phyloP scores from a whole-genome alignment of 2,797 vertebrate species.

The Rhinophrynus dorsalis region DNA sequence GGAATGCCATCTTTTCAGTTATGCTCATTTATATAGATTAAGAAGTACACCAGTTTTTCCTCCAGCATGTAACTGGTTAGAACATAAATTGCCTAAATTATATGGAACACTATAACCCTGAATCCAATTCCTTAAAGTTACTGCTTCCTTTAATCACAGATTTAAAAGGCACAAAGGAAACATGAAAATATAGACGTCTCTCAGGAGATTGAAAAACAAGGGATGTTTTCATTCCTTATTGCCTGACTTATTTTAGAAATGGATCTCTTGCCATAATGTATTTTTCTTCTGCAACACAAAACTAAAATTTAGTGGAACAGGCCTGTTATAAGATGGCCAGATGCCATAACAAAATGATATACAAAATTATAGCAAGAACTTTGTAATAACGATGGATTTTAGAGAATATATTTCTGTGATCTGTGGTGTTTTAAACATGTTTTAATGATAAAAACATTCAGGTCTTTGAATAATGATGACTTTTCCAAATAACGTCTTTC shows the following conservation, averaged over 20 bases:
- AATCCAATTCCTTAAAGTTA: conserved; percentile 23
- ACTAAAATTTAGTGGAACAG: conserved; percentile 6
- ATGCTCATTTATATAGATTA: no score
- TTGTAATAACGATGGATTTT: conserved; percentile 32
- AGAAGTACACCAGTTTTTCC: neutral
- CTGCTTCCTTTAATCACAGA: conserved; percentile 33
- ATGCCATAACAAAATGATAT: conserved; percentile 12
- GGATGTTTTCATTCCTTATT: conserved; percentile 8
- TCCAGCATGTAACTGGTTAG: neutral
- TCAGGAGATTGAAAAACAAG: conserved; percentile 23
- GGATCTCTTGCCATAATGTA: conserved; percentile 41
- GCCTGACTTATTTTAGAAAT: conserved; percentile 21
- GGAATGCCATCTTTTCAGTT: no score
- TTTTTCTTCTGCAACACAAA: conserved; percentile 32
- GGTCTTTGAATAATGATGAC: no score
- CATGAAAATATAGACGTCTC: conserved; percentile 26
- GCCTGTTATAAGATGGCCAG: conserved; percentile 23
- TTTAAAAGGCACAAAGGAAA: conserved; percentile 25
- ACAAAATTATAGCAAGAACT: no score
- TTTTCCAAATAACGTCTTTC: no score
- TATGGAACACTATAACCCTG: neutral
- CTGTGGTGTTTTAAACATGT: conserved; percentile 5
- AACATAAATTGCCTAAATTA: conserved; percentile 3
- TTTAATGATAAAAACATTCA: conserved; percentile 23
- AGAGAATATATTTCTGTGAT: no score